Base-by-base conservation (phyloP, 2,888 invertebrate genomes). In the Cryptosula pallasiana region DNA sequence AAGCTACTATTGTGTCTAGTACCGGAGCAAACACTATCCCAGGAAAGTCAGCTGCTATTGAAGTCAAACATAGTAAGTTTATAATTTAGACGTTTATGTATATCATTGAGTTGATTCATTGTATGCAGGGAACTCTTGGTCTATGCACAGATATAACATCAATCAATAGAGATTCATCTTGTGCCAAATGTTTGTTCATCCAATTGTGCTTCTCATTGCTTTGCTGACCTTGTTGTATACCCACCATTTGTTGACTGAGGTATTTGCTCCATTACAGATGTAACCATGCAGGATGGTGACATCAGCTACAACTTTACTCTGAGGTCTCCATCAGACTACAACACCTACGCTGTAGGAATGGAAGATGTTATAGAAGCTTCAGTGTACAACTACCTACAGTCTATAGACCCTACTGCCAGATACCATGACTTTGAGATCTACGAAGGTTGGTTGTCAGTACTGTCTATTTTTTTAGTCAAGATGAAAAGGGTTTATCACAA, bases 61-160 rank as follows among this genome's bases (percentile, higher is more conserved):
- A 63, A 63, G 63, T 63, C 9, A 27, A 32, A n/a, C 9, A 5
- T 29, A 63, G 63, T 63, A 63, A 63, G 63, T 63, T 13, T n/a
- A n/a, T n/a, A n/a, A n/a, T n/a, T n/a, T n/a, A n/a, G n/a, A n/a
- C n/a, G n/a, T n/a, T n/a, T n/a, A n/a, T n/a, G n/a, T n/a, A n/a
- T n/a, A n/a, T n/a, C n/a, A n/a, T n/a, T n/a, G n/a, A n/a, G n/a
- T n/a, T n/a, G n/a, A n/a, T n/a, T n/a, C n/a, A n/a, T n/a, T n/a
- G n/a, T n/a, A n/a, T n/a, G n/a, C n/a, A n/a, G n/a, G n/a, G n/a
- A n/a, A n/a, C n/a, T n/a, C n/a, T n/a, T n/a, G n/a, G n/a, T n/a
- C n/a, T n/a, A n/a, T n/a, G n/a, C n/a, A n/a, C n/a, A n/a, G n/a
- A n/a, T n/a, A n/a, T n/a, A n/a, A n/a, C n/a, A n/a, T n/a, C n/a